These are phyloP conservation scores for Erithacus rubecula DNA, from an alignment of 2,797 vertebrate genomes.

Conservation along the genomic window DNA sequence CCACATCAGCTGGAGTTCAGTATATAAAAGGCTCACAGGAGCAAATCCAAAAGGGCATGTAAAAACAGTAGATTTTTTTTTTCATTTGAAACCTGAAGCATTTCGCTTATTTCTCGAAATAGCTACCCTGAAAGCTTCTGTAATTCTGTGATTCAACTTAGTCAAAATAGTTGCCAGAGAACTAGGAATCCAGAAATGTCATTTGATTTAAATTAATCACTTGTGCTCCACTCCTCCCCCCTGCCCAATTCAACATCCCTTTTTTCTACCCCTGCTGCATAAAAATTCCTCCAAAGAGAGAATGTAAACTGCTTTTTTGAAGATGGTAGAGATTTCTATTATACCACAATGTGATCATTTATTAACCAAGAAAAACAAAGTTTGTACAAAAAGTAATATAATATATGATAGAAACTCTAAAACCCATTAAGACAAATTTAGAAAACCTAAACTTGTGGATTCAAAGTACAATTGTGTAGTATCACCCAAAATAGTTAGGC, in stretches of 20 bases:
- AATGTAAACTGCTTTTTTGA: conserved; percentile 1
- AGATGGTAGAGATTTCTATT: not conserved
- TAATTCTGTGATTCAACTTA: conserved; percentile 50
- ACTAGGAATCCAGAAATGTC: conserved; percentile 1
- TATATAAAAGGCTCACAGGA: not conserved
- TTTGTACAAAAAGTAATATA: conserved; percentile 51
- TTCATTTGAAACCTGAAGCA: conserved; percentile 41
- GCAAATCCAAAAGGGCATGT: not conserved
- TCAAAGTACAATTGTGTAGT: conserved; percentile 61
- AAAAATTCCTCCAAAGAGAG: not conserved
- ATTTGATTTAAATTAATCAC: not conserved
- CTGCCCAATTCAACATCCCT: not conserved
- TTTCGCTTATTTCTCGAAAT: conserved; percentile 45
- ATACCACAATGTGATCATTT: conserved; percentile 24
- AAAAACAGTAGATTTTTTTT: conserved; percentile 20
- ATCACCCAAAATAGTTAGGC: conserved; percentile 37
- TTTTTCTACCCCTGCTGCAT: not conserved
- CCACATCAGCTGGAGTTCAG: not conserved
- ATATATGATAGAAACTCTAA: conserved; percentile 45
- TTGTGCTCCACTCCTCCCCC: too few species aligned
- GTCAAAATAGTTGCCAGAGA: conserved; percentile 48
- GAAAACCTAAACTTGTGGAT: conserved; percentile 67
- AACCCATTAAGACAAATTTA: conserved; percentile 72
- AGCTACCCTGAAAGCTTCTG: conserved; percentile 18
- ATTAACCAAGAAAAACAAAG: conserved; percentile 55